Conservation (phyloP, 2,888 invertebrate genomes). For the Lithophane ornitopus region DNA sequence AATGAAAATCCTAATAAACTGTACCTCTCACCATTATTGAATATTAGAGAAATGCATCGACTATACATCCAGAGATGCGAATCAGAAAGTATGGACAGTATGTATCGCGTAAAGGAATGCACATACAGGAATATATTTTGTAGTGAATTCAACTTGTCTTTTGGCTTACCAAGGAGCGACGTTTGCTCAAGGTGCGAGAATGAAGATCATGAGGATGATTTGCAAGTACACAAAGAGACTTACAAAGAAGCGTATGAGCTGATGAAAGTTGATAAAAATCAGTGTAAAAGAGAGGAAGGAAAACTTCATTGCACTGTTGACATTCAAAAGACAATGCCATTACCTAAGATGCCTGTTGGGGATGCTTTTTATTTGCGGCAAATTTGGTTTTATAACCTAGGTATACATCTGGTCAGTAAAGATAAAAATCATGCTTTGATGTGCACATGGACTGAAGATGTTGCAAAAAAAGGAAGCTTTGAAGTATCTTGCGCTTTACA, state of each 20-base stretch:
- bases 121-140: conserved; percentile 12
- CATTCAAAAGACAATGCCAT: conserved; percentile 12
- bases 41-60: conserved; percentile 11
- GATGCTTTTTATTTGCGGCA: conserved; percentile 1
- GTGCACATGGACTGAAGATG: conserved; percentile 43
- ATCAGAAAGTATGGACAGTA: conserved; percentile 12
- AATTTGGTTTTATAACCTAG: conserved; percentile 7
- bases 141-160: conserved; percentile 8
- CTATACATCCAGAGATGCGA: conserved; percentile 11
- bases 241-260: not conserved
- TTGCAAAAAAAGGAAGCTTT: conserved; percentile 39
- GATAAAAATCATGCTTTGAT: conserved; percentile 26
- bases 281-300: conserved; percentile 7
- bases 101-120: conserved; percentile 12
- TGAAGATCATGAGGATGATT: conserved; percentile 7
- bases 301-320: conserved; percentile 1
- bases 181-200: conserved; percentile 6
- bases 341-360: conserved; percentile 3
- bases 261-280: conserved; percentile 4
- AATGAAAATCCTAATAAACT: conserved; percentile 1
- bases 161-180: conserved; percentile 9
- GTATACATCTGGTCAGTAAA: not conserved
- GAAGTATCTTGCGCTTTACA: conserved; percentile 29
- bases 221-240: not conserved
- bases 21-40: conserved; percentile 5